Base-by-base conservation (phyloP, 92 coral and sea anemone species). In the Phenganax stokvisi region DNA sequence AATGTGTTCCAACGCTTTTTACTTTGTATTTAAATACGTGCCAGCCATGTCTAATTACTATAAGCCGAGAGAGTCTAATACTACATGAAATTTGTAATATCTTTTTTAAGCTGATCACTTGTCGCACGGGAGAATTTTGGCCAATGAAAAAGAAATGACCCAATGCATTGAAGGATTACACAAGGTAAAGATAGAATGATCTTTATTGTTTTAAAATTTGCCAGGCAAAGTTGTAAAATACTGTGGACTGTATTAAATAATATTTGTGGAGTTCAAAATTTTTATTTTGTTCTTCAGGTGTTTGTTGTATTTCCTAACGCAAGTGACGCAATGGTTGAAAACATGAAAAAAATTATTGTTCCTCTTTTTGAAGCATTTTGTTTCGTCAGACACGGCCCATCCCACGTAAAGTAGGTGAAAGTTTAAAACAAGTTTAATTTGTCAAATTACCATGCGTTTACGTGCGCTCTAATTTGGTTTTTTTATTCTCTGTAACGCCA, bases 331-430 rank as follows among this genome's bases (percentile, higher is more conserved):
- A 60, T 66, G 25, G 16, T 84, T 30, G 59, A 56, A 29, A 77
- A 55, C 58, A 62, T 92, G 67, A 76, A 81, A 17, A 30, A 76
- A 53, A 73, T 92, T 12, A 76, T 93, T 61, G 89, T 90, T 80
- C 98, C 98, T 16, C 59, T 93, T 2, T 93, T 91, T 90, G 97
- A 93, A 44, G 88, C 92, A 56, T 92, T 88, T 80, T 91, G 98
- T 84, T 93, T 91, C 80, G 84, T 87, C 10, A 89, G 92, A 55
- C 90, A 82, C 60, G 92, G 98, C 53, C 77, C 92, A 57, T 93
- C 97, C 58, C 91, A 91, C 72, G 82, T 91, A 1, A 89, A 97
- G 98, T 93, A 75, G 75, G 62, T 57, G 54, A 27, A 13, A 51
- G 11, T 52, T 9, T 0, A 11, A 12, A 9, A 20, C 10, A 68